phyloP scores from a whole-genome alignment of 2,113 vertebrate genomes.

The Brachypodius melanocephalos region DNA sequence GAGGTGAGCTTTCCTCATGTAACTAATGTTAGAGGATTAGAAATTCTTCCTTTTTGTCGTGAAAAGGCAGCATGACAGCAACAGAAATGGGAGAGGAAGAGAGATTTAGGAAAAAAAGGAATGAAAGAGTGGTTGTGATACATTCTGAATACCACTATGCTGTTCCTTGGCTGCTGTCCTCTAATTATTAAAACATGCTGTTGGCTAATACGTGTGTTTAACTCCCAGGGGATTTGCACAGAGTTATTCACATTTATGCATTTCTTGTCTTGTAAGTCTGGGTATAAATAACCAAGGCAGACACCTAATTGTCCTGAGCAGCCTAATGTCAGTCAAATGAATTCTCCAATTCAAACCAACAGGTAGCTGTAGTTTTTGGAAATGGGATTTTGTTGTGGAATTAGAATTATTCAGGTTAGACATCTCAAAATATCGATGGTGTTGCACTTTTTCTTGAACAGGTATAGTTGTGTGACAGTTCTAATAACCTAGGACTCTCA shows the following conservation, averaged over 20 bases:
- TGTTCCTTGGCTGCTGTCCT: slow-evolving; percentile 31
- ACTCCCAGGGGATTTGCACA: background rate
- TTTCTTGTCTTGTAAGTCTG: background rate
- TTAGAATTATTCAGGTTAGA: background rate
- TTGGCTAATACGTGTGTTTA: background rate
- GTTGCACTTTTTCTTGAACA: background rate
- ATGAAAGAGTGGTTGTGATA: background rate
- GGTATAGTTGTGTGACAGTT: background rate
- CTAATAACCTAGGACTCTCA: background rate
- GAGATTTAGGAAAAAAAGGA: background rate
- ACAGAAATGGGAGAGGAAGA: background rate
- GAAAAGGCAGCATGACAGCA: background rate
- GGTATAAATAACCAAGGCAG: background rate
- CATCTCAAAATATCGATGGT: background rate
- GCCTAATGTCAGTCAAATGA: background rate
- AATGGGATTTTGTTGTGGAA: background rate
- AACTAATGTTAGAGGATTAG: background rate
- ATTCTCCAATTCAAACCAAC: background rate
- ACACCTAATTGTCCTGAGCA: background rate
- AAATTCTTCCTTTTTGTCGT: background rate
- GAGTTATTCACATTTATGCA: slow-evolving; percentile 23
- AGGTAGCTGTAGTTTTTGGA: background rate
- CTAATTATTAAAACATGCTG: slow-evolving; percentile 36
- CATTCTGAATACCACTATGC: background rate
- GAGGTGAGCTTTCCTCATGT: background rate